These are phyloP conservation scores for Mystacornis crossleyi DNA, from an alignment of 2,113 vertebrate genomes.

Conservation along the genomic window DNA sequence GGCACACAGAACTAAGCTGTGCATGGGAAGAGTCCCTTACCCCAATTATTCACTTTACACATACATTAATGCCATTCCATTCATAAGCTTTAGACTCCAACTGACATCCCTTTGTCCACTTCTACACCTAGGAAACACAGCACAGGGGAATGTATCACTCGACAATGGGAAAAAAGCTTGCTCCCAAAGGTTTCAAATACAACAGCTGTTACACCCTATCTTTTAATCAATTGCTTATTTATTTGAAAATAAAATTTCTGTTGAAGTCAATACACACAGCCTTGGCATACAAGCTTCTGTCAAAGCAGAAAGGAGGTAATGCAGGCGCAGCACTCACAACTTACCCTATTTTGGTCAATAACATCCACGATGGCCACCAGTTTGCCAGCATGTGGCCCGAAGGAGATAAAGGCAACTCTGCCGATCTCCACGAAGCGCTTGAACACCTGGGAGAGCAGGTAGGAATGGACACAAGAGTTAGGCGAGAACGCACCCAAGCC, in stretches of 20 bases:
- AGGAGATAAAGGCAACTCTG: constrained; percentile 90
- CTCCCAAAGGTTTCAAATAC: background rate
- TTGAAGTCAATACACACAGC: fast-evolving
- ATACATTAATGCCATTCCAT: background rate
- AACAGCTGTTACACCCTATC: background rate
- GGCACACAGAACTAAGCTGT: background rate
- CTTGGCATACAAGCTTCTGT: fast-evolving
- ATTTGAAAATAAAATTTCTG: background rate
- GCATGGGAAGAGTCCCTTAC: background rate
- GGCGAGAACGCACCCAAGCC: fast-evolving
- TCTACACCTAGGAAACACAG: background rate
- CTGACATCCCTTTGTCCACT: background rate
- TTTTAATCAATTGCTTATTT: background rate
- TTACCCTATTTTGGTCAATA: constrained; percentile 95
- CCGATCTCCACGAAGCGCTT: constrained; percentile 95
- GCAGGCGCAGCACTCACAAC: background rate
- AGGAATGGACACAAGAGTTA: background rate
- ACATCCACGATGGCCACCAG: constrained; percentile 95
- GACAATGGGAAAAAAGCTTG: fast-evolving
- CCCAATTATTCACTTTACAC: background rate
- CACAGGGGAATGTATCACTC: fast-evolving
- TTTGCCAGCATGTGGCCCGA: constrained; percentile 91
- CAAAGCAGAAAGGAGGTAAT: background rate
- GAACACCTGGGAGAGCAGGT: constrained; percentile 81
- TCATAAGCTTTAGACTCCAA: background rate